Conservation (phyloP, 2,888 invertebrate genomes). For the Pachymerium ferrugineum region DNA sequence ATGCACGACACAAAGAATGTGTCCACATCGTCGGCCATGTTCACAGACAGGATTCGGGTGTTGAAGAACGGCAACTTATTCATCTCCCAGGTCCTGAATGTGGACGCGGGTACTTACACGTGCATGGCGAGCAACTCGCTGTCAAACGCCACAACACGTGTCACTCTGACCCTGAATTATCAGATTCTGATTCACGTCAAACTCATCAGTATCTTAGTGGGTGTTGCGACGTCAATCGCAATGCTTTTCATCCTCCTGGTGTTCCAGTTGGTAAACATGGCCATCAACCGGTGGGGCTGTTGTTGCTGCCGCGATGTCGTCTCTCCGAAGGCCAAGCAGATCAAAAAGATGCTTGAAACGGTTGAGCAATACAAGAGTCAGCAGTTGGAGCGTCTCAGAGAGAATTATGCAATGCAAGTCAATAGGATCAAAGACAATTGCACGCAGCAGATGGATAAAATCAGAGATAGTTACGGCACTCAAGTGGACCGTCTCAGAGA, state of each 20-base stretch:
- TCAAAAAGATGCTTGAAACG: conserved; percentile 80
- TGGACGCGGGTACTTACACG: conserved; percentile 74
- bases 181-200: conserved; percentile 75
- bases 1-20: conserved; percentile 36
- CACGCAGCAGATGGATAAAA: conserved; percentile 87
- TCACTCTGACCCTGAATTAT: conserved; percentile 77
- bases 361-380: conserved; percentile 84
- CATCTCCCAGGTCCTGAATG: conserved; percentile 58
- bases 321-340: conserved; percentile 71
- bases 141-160: conserved; percentile 68
- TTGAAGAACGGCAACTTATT: conserved; percentile 72
- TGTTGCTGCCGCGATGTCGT: conserved; percentile 62
- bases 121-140: conserved; percentile 81
- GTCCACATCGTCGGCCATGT: conserved; percentile 32
- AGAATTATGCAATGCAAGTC: conserved; percentile 88
- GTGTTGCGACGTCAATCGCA: conserved; percentile 68
- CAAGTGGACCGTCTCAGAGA: conserved; percentile 81
- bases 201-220: conserved; percentile 75
- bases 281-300: conserved; percentile 44
- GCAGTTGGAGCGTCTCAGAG: conserved; percentile 78
- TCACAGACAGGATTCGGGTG: conserved; percentile 55
- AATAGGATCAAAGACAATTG: conserved; percentile 89
- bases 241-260: conserved; percentile 75
- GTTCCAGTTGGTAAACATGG: conserved; percentile 62
- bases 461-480: conserved; percentile 81